These are phyloP conservation scores for Tichodroma muraria DNA, from an alignment of 2,113 vertebrate genomes.

Conservation along the genomic window DNA sequence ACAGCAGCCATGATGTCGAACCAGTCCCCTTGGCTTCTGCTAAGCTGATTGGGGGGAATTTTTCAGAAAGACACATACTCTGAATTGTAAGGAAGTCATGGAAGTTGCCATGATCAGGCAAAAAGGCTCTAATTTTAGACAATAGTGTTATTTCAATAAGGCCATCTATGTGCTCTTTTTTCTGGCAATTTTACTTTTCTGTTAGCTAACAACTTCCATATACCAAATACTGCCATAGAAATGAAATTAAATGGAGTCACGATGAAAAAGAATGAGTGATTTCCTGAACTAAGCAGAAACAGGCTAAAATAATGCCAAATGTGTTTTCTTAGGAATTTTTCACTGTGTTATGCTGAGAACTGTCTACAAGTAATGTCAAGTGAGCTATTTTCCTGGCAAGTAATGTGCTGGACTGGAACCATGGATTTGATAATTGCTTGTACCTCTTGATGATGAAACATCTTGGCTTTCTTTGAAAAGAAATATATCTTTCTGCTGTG, in stretches of 20 bases:
- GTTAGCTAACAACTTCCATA: not conserved
- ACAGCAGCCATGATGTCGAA: not conserved
- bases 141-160: not conserved
- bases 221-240: not conserved
- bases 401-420: not conserved
- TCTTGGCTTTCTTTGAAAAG: not conserved
- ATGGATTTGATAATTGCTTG: not conserved
- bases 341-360: not conserved
- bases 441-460: conserved; percentile 6
- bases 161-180: not conserved
- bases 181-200: not conserved
- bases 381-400: conserved; percentile 24
- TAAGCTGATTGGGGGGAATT: not conserved
- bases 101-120: not conserved
- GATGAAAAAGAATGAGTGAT: conserved; percentile 19
- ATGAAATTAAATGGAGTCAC: not conserved
- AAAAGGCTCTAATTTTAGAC: not conserved
- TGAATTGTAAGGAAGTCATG: not conserved
- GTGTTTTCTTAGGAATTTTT: conserved; percentile 1
- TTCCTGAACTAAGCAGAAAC: conserved; percentile 43
- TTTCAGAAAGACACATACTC: not conserved
- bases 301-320: not conserved
- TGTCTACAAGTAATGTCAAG: not conserved
- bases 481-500: not conserved
- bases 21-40: not conserved